Percentiles rank a stretch among this genome's conserved stretches.
These are phyloP conservation scores for Drosophila ogumai DNA, from an alignment of 1,140 invertebrate genomes.

Conservation along the genomic window DNA sequence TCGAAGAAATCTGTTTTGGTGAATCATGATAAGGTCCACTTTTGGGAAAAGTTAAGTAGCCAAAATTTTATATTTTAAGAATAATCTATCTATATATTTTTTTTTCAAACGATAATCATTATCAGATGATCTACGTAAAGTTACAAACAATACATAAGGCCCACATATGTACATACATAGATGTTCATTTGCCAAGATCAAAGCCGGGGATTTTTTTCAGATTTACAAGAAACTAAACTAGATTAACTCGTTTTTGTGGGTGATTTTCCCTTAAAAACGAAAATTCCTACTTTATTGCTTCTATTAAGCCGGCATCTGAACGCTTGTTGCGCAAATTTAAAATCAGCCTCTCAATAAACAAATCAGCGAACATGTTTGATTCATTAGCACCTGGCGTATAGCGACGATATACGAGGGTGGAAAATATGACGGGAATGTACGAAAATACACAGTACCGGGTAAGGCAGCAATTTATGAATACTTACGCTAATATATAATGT, in stretches of 20 bases:
- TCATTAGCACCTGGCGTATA: constrained; percentile 47
- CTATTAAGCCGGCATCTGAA: constrained; percentile 19
- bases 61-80: background rate
- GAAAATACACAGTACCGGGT: constrained; percentile 18
- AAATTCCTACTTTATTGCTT: constrained; percentile 17
- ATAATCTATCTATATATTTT: no score
- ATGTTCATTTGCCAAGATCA: background rate
- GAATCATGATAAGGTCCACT: background rate
- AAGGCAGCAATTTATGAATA: constrained; percentile 11
- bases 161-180: background rate
- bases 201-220: constrained; percentile 10
- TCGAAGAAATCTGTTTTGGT: background rate
- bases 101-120: background rate
- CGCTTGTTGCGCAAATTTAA: constrained; percentile 56
- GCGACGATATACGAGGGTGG: constrained; percentile 6
- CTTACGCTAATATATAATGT: constrained; percentile 18
- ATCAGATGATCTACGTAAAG: background rate
- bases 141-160: background rate
- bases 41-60: background rate
- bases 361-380: constrained; percentile 50
- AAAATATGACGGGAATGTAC: constrained; percentile 34
- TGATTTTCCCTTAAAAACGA: constrained; percentile 6
- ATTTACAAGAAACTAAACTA: constrained; percentile 16
- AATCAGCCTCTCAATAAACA: constrained; percentile 49
- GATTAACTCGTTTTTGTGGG: constrained; percentile 9